Evolutionary conservation across 2,797 vertebrate species (phyloP), one percentile per base, ranked within the genome.

Genomic region (Remorina albescens): DNA sequence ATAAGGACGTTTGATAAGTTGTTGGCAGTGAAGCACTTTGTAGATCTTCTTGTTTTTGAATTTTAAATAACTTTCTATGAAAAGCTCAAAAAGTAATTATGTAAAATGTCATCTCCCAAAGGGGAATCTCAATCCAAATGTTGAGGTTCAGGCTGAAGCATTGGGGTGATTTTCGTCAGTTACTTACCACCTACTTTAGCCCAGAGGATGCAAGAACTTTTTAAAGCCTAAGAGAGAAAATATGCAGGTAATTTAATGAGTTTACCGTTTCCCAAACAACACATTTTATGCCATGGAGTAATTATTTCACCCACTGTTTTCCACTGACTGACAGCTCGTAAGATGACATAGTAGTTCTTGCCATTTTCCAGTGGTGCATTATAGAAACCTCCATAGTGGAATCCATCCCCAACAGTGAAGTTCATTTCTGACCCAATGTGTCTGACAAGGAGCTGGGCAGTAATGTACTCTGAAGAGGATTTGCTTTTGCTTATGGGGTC

Each of bases 321-420:
- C 98, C 97, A 98, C 71, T 95, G 95, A 85, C 95, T 97, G 88
- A 96, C 89, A 74, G 93, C 92, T 84, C 96, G 94, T 80, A 99
- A 74, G 81, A 97, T 88, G 67, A 99, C 87, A 62, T 94, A 97
- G 67, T 98, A 98, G 62, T 95, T 94, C 42, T 77, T 94, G 69
- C 95, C 95, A 21, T 67, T 88, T 85, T 95, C 92, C 90, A 99
- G 92, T 42, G 96, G 97, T 32, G 94, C 94, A 19, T 99, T 99
- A 71, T 95, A 96, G 86, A 96, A 95, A 26, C 93, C 91, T 58
- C 95, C 95, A 1, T 98, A 97, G 76, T 93, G 91, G 30, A 91
- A 89, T 76, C 95, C 95, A 75, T 98, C 96, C 74, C 97, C 97
- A 13, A 98, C 88, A 59, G 93, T 91, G 56, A 97, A 93, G 74